Evolutionary conservation across 2,797 vertebrate species (phyloP), one percentile per base, ranked within the genome.

Genomic region (Calcarius lapponicus): DNA sequence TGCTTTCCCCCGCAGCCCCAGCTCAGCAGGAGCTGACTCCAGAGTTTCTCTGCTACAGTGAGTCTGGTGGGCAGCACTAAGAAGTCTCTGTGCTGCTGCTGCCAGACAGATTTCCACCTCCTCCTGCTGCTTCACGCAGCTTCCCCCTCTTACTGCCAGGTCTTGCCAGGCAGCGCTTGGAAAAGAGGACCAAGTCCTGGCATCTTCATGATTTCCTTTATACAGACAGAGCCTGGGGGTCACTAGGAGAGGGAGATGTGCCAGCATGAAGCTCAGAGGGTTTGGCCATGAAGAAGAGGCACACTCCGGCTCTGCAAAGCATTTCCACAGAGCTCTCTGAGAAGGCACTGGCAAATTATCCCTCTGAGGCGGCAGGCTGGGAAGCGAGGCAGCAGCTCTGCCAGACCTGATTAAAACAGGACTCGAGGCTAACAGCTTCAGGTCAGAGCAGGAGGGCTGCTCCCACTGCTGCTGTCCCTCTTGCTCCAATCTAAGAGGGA

Each of bases 21-120:
- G 95, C 90, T 95, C 94, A 4, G 92, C 95, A 97, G 97, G 96
- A 97, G 97, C 97, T 97, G 97, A 97, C 97, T 88, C 88, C 64
- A 85, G 97, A 95, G 95, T 97, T 97, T 97, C 95, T 90, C 45
- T 72, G 88, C 93, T 90, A 85, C 29, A 76, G 91, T 95, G 96
- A 71, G 95, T 95, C 95, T 96, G 96, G 94, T 90, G 97, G 96
- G 97, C 94, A 86, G 95, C 93, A 47, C 94, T 95, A 42, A 90
- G 95, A 87, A 90, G 82, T 80, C 93, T 96, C 92, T 32, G 47
- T 1, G 67, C 94, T 92, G 79, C 92, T 88, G 93, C 95, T 70
- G 92, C 92, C 93, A 88, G 83, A 84, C 70, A 73, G 86, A 76
- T 86, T 95, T 91, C 83, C 93, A 86, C 67, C 84, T 78, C 70